Conservation (phyloP, 2,888 invertebrate genomes). For the Conchocele bisecta region DNA sequence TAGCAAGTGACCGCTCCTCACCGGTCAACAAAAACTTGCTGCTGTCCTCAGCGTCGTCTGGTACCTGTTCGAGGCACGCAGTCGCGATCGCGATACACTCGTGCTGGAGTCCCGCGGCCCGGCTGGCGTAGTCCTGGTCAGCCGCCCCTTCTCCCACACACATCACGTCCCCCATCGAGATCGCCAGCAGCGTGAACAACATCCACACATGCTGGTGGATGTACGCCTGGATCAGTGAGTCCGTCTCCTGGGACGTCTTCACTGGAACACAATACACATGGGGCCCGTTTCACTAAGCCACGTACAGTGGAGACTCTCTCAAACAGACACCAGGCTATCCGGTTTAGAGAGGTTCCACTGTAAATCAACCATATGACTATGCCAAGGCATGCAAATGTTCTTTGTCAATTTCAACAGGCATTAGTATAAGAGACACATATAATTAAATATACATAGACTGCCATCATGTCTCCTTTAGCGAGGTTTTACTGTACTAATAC, state of each 20-base stretch:
- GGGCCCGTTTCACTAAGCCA: too few species aligned
- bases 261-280: too few species aligned
- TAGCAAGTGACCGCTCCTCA: conserved; percentile 63
- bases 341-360: too few species aligned
- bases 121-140: conserved; percentile 75
- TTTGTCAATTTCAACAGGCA: too few species aligned
- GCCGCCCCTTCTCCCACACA: conserved; percentile 52
- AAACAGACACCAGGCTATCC: too few species aligned
- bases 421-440: too few species aligned
- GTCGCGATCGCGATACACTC: conserved; percentile 75
- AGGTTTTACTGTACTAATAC: too few species aligned
- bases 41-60: conserved; percentile 72
- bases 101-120: conserved; percentile 76
- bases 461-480: too few species aligned
- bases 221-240: conserved; percentile 78
- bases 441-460: too few species aligned
- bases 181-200: conserved; percentile 76
- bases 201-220: conserved; percentile 82
- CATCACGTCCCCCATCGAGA: conserved; percentile 76
- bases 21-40: conserved; percentile 54
- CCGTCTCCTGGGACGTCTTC: conserved; percentile 73
- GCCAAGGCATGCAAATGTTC: too few species aligned
- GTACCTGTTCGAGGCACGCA: conserved; percentile 73
- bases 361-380: too few species aligned
- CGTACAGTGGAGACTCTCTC: too few species aligned